Conservation (phyloP, 2,113 vertebrate species). For the Gopherus flavomarginatus region DNA sequence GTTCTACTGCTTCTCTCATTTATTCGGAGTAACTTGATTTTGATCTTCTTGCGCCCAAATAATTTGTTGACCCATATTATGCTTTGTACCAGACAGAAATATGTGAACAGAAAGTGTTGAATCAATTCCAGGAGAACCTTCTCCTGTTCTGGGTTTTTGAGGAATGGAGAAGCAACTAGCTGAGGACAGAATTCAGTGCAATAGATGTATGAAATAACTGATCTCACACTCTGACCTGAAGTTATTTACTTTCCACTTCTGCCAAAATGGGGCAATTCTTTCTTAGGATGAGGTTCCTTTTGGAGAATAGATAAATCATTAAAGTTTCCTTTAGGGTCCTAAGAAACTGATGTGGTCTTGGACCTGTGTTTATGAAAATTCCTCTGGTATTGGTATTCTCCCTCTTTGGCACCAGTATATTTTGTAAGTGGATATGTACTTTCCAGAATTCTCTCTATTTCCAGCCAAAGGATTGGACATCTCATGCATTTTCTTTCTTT, state of each 20-base stretch:
- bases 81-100: not conserved
- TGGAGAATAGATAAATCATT: not conserved
- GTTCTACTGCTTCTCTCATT: not conserved
- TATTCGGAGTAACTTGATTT: not conserved
- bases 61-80: not conserved
- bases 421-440: not conserved
- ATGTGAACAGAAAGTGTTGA: not conserved
- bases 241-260: not conserved
- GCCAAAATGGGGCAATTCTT: not conserved
- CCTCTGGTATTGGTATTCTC: not conserved
- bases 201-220: not conserved
- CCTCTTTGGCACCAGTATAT: not conserved
- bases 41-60: not conserved
- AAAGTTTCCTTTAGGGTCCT: not conserved
- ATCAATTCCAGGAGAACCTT: not conserved
- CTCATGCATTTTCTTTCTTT: not conserved
- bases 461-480: not conserved
- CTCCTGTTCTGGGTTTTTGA: too few relatives aligned
- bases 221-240: not conserved
- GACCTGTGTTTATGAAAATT: not conserved
- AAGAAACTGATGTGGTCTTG: not conserved
- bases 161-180: too few relatives aligned
- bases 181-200: not conserved
- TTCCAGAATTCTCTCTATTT: not conserved
- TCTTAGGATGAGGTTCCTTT: not conserved